Conservation (phyloP, 2,888 invertebrate genomes). For the Troides aeacus region DNA sequence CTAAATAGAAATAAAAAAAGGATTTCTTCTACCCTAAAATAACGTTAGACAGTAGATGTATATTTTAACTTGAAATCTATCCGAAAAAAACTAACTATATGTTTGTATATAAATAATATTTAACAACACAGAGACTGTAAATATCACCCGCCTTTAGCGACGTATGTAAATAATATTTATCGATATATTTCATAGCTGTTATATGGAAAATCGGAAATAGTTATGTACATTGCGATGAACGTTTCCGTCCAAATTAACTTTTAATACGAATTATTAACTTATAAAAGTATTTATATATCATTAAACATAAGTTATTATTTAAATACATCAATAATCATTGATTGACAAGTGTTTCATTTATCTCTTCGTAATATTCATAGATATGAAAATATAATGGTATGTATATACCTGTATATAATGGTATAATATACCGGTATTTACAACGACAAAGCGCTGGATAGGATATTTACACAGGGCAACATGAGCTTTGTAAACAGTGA, state of each 20-base stretch:
- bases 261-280: conserved; percentile 58
- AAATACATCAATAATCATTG: conserved; percentile 37
- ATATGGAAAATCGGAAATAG: conserved; percentile 46
- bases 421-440: no score
- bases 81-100: background rate
- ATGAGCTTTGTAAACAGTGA: no score
- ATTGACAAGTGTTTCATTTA: conserved; percentile 32
- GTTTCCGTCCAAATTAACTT: conserved; percentile 59
- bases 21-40: background rate
- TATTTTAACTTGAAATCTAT: background rate
- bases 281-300: conserved; percentile 58
- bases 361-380: background rate
- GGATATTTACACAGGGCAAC: no score
- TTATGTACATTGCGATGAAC: conserved; percentile 70
- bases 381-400: no score
- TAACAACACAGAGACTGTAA: conserved; percentile 15
- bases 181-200: background rate
- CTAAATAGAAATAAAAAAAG: background rate
- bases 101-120: conserved; percentile 6
- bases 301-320: conserved; percentile 45
- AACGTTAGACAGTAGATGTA: background rate
- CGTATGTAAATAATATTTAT: conserved; percentile 33
- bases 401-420: no score
- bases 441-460: no score
- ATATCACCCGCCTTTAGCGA: conserved; percentile 27